Evolutionary conservation across 2,113 vertebrate genomes (phyloP).

Genomic region (Seriola aureovittata): DNA sequence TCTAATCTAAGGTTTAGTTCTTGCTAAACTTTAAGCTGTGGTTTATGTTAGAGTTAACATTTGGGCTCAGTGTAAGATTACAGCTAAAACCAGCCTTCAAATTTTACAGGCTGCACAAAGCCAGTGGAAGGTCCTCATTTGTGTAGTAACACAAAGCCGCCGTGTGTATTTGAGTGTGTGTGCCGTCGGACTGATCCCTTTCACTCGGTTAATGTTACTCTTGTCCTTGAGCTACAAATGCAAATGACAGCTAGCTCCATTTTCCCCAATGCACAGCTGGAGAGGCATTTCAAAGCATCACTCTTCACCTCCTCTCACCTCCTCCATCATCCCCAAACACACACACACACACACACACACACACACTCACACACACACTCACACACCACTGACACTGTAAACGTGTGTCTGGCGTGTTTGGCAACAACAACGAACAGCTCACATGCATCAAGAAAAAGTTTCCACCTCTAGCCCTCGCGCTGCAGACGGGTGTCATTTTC

Average conservation of each 20-base stretch:
- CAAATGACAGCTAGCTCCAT: slow-evolving; percentile 68
- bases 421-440: slow-evolving; percentile 40
- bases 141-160: not conserved
- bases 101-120: not conserved
- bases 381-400: not conserved
- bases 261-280: slow-evolving; percentile 60
- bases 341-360: slow-evolving; percentile 32
- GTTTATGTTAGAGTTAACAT: not conserved
- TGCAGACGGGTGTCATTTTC: slow-evolving; percentile 43
- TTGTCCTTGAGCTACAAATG: slow-evolving; percentile 70
- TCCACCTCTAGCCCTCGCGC: slow-evolving; percentile 37
- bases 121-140: not conserved
- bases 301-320: slow-evolving; percentile 54
- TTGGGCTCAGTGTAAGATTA: not conserved
- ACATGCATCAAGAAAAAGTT: slow-evolving; percentile 55
- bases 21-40: not conserved
- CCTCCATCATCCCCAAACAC: slow-evolving; percentile 32
- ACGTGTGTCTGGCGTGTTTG: slow-evolving; percentile 24
- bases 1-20: not conserved
- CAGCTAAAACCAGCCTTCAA: not conserved
- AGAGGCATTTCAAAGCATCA: slow-evolving; percentile 68
- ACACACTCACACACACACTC: not conserved
- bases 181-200: slow-evolving; percentile 47
- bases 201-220: slow-evolving; percentile 59
- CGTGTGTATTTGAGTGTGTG: slow-evolving; percentile 4